A percentile compares a stretch with the other conserved stretches of the same genome.
These are phyloP conservation scores for Pyrrhia umbra DNA, from an alignment of 2,888 invertebrate genomes.

Conservation along the genomic window DNA sequence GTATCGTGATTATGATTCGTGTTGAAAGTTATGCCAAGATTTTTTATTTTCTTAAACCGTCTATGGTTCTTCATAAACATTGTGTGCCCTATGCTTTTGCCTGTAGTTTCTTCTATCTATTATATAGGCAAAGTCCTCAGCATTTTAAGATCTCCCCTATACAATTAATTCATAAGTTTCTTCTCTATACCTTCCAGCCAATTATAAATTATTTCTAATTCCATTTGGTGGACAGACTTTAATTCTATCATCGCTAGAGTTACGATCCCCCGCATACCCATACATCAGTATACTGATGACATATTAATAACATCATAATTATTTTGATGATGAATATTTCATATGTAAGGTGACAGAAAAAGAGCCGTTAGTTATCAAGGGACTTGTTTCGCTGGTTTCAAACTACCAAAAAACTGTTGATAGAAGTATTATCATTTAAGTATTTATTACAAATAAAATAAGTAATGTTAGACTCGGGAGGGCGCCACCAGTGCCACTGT, in stretches of 20 bases:
- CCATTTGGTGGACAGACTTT: slow-evolving; percentile 27
- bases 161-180: no score
- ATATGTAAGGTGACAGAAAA: slow-evolving; percentile 32
- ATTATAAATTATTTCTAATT: slow-evolving; percentile 15
- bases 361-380: not conserved
- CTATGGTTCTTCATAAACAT: no score
- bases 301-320: slow-evolving; percentile 49
- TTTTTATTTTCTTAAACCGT: not conserved
- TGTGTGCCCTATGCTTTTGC: no score
- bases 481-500: no score
- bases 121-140: no score
- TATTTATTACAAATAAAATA: slow-evolving; percentile 43
- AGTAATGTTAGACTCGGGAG: slow-evolving; percentile 7
- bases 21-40: not conserved
- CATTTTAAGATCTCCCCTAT: not conserved
- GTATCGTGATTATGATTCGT: slow-evolving; percentile 38
- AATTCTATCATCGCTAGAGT: slow-evolving; percentile 45
- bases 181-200: not conserved
- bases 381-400: not conserved
- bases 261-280: slow-evolving; percentile 36
- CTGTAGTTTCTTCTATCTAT: no score
- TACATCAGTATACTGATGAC: slow-evolving; percentile 45
- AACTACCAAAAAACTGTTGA: slow-evolving; percentile 2
- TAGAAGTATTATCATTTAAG: slow-evolving; percentile 23
- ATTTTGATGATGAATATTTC: slow-evolving; percentile 50